Conservation (phyloP, 2,113 vertebrate species). For the Caranx ignobilis region DNA sequence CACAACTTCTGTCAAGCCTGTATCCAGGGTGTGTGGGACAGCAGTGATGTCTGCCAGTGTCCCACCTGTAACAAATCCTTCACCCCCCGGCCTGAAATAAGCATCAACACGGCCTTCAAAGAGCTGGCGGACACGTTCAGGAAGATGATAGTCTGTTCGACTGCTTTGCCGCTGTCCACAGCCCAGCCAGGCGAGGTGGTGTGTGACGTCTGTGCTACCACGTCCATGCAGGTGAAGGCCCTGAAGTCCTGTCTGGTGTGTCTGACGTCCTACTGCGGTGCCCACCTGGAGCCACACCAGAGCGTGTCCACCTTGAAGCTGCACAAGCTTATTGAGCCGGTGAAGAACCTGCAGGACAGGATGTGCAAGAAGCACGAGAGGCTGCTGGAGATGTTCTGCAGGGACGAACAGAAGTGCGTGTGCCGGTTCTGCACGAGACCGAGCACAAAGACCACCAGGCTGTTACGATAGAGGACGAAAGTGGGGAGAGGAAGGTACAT, state of each 20-base stretch:
- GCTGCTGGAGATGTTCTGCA: conserved; percentile 94
- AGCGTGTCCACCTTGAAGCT: conserved; percentile 87
- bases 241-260: conserved; percentile 93
- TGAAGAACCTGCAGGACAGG: conserved; percentile 88
- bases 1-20: conserved; percentile 81
- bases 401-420: conserved; percentile 90
- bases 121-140: conserved; percentile 71
- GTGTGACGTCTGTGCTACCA: conserved; percentile 90
- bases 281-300: conserved; percentile 91
- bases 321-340: conserved; percentile 90
- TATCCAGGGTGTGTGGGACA: conserved; percentile 66
- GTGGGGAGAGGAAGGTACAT: conserved; percentile 87
- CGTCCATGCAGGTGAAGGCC: conserved; percentile 84
- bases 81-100: conserved; percentile 60
- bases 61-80: conserved; percentile 65
- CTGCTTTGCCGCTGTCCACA: not conserved
- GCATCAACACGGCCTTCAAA: conserved; percentile 75
- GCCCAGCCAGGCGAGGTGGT: conserved; percentile 84
- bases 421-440: conserved; percentile 92
- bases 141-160: conserved; percentile 11
- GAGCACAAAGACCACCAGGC: conserved; percentile 90
- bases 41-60: conserved; percentile 51
- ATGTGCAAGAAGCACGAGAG: conserved; percentile 89
- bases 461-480: conserved; percentile 88
- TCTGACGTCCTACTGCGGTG: conserved; percentile 91